Evolutionary conservation across 2,888 invertebrate genomes (phyloP).

Genomic region (Schizaphis graminum): DNA sequence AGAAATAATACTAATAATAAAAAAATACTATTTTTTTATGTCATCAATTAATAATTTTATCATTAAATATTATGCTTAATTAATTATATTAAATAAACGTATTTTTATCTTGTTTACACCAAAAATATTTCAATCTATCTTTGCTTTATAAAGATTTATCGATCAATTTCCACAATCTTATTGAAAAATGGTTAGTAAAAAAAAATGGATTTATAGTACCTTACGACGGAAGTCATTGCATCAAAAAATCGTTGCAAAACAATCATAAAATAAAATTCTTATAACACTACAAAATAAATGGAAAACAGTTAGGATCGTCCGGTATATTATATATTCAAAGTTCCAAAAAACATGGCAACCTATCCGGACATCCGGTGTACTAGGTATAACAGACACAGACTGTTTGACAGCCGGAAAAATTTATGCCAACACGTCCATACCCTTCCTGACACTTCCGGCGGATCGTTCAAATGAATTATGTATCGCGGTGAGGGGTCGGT

Average conservation of each 20-base stretch:
- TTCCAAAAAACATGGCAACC: conserved; percentile 38
- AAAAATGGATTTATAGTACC: not conserved
- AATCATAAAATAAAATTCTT: conserved; percentile 35
- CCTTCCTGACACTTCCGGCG: conserved; percentile 29
- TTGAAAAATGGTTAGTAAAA: not conserved
- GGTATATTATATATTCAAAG: not conserved
- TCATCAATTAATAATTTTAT: not conserved
- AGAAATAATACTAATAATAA: not conserved
- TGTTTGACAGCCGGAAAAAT: conserved; percentile 61
- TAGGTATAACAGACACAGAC: not conserved
- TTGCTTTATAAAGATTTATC: not conserved
- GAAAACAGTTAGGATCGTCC: not conserved
- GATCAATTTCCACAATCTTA: not conserved
- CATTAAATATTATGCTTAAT: not conserved
- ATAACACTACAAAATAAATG: conserved; percentile 24
- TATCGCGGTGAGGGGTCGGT: not conserved
- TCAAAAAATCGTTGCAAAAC: conserved; percentile 9
- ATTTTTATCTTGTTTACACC: not conserved
- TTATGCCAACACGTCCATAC: conserved; percentile 54
- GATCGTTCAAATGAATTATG: conserved; percentile 51
- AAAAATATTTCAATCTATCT: not conserved
- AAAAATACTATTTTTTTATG: not conserved
- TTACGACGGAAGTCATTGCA: conserved; percentile 9
- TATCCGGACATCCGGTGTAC: not conserved
- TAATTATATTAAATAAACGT: not conserved